Percentiles rank a stretch among this genome's conserved stretches.
phyloP scores from a whole-genome alignment of 1,140 invertebrate genomes.

The Habropoda laboriosa region DNA sequence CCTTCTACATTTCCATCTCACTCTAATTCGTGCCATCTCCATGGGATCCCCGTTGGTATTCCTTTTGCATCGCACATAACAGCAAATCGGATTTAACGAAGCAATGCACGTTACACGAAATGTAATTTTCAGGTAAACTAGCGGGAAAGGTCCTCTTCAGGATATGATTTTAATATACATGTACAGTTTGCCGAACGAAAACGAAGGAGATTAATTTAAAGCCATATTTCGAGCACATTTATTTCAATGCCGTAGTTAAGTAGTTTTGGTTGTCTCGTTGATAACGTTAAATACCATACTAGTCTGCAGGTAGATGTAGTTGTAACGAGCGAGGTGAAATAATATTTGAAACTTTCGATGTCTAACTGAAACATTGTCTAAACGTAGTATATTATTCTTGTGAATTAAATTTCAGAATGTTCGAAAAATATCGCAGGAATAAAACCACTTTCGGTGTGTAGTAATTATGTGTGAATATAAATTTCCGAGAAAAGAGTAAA shows the following conservation, averaged over 20 bases:
- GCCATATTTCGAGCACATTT: background rate
- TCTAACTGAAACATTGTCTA: background rate
- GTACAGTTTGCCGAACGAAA: background rate
- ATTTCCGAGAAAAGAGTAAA: background rate
- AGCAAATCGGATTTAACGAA: slow-evolving; percentile 36
- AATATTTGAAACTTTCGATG: no score
- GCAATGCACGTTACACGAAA: slow-evolving; percentile 19
- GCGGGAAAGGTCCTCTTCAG: background rate
- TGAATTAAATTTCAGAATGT: background rate
- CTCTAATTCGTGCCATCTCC: slow-evolving; percentile 21
- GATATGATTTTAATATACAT: slow-evolving; percentile 7
- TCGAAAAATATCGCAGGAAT: no score
- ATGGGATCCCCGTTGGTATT: background rate
- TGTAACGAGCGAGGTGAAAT: no score
- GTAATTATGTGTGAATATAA: background rate
- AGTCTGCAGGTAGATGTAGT: no score
- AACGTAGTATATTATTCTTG: no score
- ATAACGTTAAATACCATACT: background rate
- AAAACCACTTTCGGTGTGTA: background rate
- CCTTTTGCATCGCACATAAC: slow-evolving; percentile 14
- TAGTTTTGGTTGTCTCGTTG: background rate
- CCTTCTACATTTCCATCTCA: background rate
- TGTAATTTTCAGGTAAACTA: slow-evolving; percentile 39
- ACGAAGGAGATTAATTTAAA: slow-evolving; percentile 20
- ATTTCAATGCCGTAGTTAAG: background rate